Evolutionary conservation across 1,140 invertebrate genomes (phyloP), one percentile per base, ranked within the genome.

Genomic region (Zaprionus inermis): DNA sequence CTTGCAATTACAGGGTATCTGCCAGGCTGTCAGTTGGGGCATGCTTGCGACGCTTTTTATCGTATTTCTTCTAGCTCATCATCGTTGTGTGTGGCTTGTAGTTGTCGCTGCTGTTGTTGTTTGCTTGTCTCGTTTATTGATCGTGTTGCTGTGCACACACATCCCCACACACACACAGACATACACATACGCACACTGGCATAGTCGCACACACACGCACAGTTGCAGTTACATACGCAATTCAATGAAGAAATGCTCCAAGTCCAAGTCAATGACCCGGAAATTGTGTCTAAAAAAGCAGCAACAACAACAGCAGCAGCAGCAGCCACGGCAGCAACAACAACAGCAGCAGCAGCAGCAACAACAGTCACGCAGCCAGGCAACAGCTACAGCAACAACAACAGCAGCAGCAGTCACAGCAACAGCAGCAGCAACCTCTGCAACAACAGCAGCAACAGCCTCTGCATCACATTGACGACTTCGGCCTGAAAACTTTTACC

Each of bases 231-330:
- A 70, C 80, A 84, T 88, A 89, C 88, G 89, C 83, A 91, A 84
- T 88, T 91, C 89, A 91, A 91, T 91, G 89, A 86, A 91, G 83
- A 89, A 89, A 89, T 89, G 81, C 84, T 78, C 63, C 70, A 89
- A 81, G 88, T 91, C 63, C 77, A 89, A 89, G 88, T 91, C 88
- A 91, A 91, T 91, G 88, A 91, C 88, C 88, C 88, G 88, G 88
- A 91, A 91, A 91, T 81, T 91, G 88, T 91, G 88, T 91, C 88
- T 91, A 89, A 91, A 90, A 84, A 91, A 79, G 66, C 78, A 86
- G 76, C 71, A 82, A 78, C 86, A 91, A 70, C 59, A 79, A 30
- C 63, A 71, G 64, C 73, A 79, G 20, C 55, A 65, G 16, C 67
- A 66, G 12, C 28, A 69, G 28, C 61, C 46, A 20, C 63, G 24